These are phyloP conservation scores for Hylomyscus alleni DNA, from an alignment of 2,797 vertebrate species.

Conservation along the genomic window DNA sequence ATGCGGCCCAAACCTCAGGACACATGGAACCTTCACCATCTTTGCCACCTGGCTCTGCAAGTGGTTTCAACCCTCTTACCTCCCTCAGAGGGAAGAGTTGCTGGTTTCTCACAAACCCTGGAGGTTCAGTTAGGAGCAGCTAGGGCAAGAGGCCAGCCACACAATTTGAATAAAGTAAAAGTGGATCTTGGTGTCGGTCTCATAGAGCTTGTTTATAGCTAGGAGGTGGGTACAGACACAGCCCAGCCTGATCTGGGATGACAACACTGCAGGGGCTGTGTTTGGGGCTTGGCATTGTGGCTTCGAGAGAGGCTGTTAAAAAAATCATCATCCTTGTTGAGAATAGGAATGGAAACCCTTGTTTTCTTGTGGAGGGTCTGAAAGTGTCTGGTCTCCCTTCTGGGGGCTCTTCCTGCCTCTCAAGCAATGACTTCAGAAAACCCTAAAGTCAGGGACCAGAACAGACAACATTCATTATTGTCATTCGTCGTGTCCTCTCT, in stretches of 20 bases:
- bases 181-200: background rate
- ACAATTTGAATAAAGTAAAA: slow-evolving; percentile 9
- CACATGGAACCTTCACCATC: background rate
- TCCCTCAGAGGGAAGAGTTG: slow-evolving; percentile 29
- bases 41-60: background rate
- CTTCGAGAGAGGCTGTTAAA: slow-evolving; percentile 16
- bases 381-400: background rate
- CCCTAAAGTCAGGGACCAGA: background rate
- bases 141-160: background rate
- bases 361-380: slow-evolving; percentile 23
- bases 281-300: background rate
- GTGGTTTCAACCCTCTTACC: background rate
- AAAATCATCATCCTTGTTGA: slow-evolving; percentile 3
- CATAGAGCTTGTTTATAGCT: background rate
- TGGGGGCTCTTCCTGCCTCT: background rate
- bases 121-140: background rate
- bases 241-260: background rate
- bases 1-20: slow-evolving; percentile 38
- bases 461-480: background rate
- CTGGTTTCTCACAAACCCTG: slow-evolving; percentile 21
- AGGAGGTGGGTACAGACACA: background rate
- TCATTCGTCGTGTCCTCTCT: background rate
- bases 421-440: slow-evolving; percentile 15
- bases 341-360: background rate
- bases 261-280: background rate